Evolutionary conservation across 2,113 vertebrate species (phyloP), one percentile per base, ranked within the genome.

Genomic region (Larimichthys polyactis): DNA sequence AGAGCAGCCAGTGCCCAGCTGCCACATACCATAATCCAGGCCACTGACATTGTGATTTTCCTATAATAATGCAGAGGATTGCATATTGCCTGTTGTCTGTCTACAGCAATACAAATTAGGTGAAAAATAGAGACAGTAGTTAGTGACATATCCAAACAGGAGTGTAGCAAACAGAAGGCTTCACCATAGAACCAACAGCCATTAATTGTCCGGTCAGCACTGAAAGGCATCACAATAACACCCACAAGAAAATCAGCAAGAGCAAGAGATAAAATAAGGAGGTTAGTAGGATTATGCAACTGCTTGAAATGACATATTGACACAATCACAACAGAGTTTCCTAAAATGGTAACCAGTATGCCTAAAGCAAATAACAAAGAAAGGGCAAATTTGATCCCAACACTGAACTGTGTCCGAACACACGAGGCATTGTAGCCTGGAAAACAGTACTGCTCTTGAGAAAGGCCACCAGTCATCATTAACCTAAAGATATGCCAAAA

Each of bases 161-260:
- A 88, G 36, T 94, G 91, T 17, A 91, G 60, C 17, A 73, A 22
- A 71, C 93, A 92, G 54, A 91, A 92, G 1, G 19, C n/a, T 10
- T 93, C 78, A 4, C 92, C 89, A 54, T 80, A 93, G 64, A 90
- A 92, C 91, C 92, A 94, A 84, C 92, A 94, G 22, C 88, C 82
- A 52, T 86, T 49, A 9, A 91, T 66, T 22, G 88, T 82, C 1
- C 81, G 75, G 12, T 86, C 54, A 36, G 88, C 75, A 27, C 89
- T 92, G 46, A 93, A 90, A 1, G 93, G 90, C 92, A 93, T 91
- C 17, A 71, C 22, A 46, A 22, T 5, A 15, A 64, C 48, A 46
- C 67, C 77, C 19, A 79, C 77, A 2, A 93, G 83, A 17, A 93
- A 70, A n/a, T 94, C 93, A 0, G 75, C 84, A 16, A 92, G 36